These are phyloP conservation scores for Tetragnatha montana DNA, from an alignment of 2,888 invertebrate species.

Conservation along the genomic window DNA sequence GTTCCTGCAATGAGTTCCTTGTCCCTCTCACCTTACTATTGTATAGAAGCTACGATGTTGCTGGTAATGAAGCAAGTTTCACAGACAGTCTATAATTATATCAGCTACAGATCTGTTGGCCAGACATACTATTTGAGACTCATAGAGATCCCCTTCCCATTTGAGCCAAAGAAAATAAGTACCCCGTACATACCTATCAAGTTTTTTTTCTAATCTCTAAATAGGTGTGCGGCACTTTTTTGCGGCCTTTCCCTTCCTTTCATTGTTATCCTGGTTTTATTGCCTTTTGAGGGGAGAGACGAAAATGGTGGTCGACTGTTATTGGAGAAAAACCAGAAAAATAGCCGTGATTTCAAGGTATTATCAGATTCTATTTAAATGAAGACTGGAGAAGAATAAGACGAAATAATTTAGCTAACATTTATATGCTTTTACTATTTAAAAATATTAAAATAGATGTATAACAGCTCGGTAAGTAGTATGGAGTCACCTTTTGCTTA, in stretches of 20 bases:
- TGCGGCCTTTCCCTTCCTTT: slow-evolving; percentile 27
- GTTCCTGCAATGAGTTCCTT: slow-evolving; percentile 20
- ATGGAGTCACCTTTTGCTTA: no score
- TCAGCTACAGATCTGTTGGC: slow-evolving; percentile 54
- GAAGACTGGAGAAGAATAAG: no score
- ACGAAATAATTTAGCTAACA: no score
- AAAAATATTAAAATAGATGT: no score
- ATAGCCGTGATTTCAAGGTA: no score
- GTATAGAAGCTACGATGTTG: slow-evolving; percentile 49
- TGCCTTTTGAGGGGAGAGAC: slow-evolving; percentile 2
- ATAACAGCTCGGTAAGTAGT: no score
- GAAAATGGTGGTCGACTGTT: slow-evolving; percentile 17
- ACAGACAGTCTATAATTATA: slow-evolving; percentile 55
- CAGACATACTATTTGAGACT: slow-evolving; percentile 44
- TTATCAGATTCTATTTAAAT: no score
- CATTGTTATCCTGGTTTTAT: slow-evolving; percentile 47
- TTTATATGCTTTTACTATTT: no score
- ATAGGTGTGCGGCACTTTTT: slow-evolving; percentile 48
- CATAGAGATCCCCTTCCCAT: slow-evolving; percentile 44
- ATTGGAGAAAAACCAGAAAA: slow-evolving; percentile 17
- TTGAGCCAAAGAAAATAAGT: slow-evolving; percentile 58
- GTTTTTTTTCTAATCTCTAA: slow-evolving; percentile 51
- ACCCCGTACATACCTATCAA: slow-evolving; percentile 44
- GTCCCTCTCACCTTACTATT: slow-evolving; percentile 29
- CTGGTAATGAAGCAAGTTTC: slow-evolving; percentile 61